phyloP scores from a whole-genome alignment of 1,140 invertebrate species.

The Lepidurus packardi region DNA sequence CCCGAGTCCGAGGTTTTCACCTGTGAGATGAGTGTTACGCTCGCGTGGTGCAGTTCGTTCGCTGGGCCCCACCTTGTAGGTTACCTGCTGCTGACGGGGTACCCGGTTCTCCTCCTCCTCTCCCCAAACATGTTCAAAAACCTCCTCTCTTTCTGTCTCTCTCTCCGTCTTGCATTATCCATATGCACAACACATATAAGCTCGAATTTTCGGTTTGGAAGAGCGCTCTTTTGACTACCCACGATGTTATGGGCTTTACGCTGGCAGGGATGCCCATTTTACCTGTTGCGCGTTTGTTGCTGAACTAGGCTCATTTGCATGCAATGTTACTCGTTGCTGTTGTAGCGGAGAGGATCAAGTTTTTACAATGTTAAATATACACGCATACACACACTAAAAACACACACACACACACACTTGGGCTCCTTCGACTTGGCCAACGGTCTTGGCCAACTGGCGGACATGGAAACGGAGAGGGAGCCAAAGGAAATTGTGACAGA shows the following conservation, averaged over 20 bases:
- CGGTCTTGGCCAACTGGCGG: not conserved
- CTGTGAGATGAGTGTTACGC: not conserved
- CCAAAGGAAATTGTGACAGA: constrained; percentile 1
- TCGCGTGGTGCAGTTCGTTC: not conserved
- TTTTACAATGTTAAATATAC: too few species aligned
- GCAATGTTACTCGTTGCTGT: not conserved
- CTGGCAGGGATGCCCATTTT: not conserved
- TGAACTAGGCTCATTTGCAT: not conserved
- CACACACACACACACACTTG: too few species aligned
- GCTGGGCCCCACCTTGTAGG: constrained; percentile 3
- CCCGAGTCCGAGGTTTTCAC: constrained; percentile 12
- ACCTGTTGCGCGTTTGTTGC: not conserved
- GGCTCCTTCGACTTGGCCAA: not conserved
- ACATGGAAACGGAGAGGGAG: not conserved
- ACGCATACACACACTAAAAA: too few species aligned
- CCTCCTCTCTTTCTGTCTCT: not conserved
- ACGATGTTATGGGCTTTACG: not conserved
- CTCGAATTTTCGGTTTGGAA: not conserved
- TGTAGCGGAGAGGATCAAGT: not conserved
- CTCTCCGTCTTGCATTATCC: not conserved
- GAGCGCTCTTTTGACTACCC: not conserved
- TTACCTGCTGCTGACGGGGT: constrained; percentile 6
- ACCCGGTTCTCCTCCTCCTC: not conserved
- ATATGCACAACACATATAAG: constrained; percentile 7
- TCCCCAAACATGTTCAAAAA: not conserved